Evolutionary conservation across 1,140 invertebrate genomes (phyloP), one percentile per base, ranked within the genome.

Genomic region (Hermetia illucens): DNA sequence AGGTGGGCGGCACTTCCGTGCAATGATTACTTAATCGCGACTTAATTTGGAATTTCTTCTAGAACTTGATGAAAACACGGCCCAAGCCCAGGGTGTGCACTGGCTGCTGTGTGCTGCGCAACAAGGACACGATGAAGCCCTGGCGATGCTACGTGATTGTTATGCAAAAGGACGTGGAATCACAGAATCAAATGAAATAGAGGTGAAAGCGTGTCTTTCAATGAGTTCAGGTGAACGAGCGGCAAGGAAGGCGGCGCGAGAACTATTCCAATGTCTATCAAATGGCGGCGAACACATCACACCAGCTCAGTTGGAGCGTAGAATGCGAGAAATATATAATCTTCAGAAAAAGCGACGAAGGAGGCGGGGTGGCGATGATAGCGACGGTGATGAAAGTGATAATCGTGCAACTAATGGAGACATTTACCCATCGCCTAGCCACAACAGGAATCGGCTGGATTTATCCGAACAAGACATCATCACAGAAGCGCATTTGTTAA

Each of bases 71-170:
- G 18, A 36, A 52, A 45, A 69, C 45, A 64, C 68, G 25, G 63
- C 70, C 31, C 68, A 65, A 44, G 62, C 69, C 44, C 68, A 71
- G 40, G 88, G 85, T 0, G 74, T 93, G 25, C 79, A 85, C 50
- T 93, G 88, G 88, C 55, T 94, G 5, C 79, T 88, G 12, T 81
- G 81, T 61, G 85, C 89, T 1, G 88, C 87, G 0, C 80, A 88
- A 50, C 85, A 91, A 58, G 88, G 87, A 3, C 86, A 90, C 55
- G 69, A 77, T 42, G 83, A 88, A 55, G 87, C 88, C 3, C 85
- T 84, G 17, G 71, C 75, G 38, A 68, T 88, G 46, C 64, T 94
- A 21, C 69, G 71, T 49, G 70, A 83, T 58, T 91, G 87, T 61
- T 72, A 82, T 25, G 69, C 77, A 18, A 76, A 72, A 20, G 81